phyloP scores from a whole-genome alignment of 2,888 invertebrate species.

The Acanthacorydalis orientalis region DNA sequence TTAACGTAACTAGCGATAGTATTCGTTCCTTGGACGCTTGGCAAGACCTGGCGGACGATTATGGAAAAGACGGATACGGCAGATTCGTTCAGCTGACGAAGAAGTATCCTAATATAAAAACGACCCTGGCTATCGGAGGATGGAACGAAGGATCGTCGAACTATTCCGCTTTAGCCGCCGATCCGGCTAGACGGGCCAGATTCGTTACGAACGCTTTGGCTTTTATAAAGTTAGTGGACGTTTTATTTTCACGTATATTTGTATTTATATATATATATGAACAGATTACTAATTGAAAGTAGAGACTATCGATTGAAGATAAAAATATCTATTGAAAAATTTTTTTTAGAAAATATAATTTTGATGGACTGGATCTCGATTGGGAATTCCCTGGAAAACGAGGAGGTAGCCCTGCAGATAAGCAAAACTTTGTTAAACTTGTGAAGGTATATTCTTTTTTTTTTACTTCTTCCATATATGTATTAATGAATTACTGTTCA shows the following conservation, averaged over 20 bases:
- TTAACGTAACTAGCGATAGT: slow-evolving; percentile 44
- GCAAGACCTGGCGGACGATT: slow-evolving; percentile 59
- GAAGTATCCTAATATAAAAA: slow-evolving; percentile 50
- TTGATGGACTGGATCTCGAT: slow-evolving; percentile 64
- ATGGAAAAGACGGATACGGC: slow-evolving; percentile 55
- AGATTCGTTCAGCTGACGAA: slow-evolving; percentile 47
- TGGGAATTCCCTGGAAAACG: slow-evolving; percentile 75
- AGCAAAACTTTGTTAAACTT: slow-evolving; percentile 57
- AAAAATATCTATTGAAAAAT: too few relatives aligned
- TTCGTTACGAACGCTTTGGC: slow-evolving; percentile 55
- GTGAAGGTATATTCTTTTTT: slow-evolving; percentile 39
- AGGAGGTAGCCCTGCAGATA: slow-evolving; percentile 57
- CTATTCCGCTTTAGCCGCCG: slow-evolving; percentile 52
- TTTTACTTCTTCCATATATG: slow-evolving; percentile 1
- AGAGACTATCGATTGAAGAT: too few relatives aligned
- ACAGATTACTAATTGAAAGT: too few relatives aligned
- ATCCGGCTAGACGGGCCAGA: slow-evolving; percentile 37
- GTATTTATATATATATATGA: too few relatives aligned
- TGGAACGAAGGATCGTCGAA: slow-evolving; percentile 79
- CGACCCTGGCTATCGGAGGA: slow-evolving; percentile 67
- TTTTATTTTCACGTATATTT: neutral
- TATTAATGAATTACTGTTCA: neutral
- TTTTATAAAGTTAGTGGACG: slow-evolving; percentile 39
- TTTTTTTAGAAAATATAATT: slow-evolving; percentile 45
- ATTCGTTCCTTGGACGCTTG: slow-evolving; percentile 64